Evolutionary conservation across 2,113 vertebrate genomes (phyloP), one percentile per base, ranked within the genome.

Genomic region (Australoheros scitulus): DNA sequence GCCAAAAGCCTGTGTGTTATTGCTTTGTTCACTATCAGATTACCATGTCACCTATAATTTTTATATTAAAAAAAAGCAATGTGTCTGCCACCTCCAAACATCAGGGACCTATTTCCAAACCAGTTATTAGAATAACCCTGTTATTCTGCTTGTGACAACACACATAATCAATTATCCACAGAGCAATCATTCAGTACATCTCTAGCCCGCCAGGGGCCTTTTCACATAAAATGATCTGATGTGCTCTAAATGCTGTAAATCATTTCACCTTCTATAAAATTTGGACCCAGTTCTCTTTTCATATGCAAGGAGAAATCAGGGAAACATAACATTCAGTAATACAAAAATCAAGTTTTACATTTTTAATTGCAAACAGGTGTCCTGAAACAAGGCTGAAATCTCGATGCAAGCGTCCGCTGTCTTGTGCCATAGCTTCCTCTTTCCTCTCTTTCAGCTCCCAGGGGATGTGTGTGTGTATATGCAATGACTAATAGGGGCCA

Each of bases 291-390:
- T 52, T 22, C 18, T n/a, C 29, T 70, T 70, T 72, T 32, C 26
- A 29, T 52, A 32, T 72, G 24, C 17, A 20, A 29, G 64, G 41
- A 70, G 18, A 17, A 52, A 52, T 70, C 65, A 20, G 43, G 43
- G 24, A 11, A 52, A 52, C 43, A 5, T 5, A 32, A 52, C 15
- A 72, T 55, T 9, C 24, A 32, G 32, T 0, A 32, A 72, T 72
- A 0, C 43, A n/a, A 14, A 72, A 50, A 17, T 50, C 14, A 50
- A 50, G 47, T 50, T 50, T 0, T 32, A 0, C 7, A 3, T n/a
- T 72, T 55, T 55, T 52, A 29, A 32, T 55, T n/a, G 29, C 10
- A n/a, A 8, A 52, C 13, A 47, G 26, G 17, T 72, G 50, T 32
- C 43, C 26, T 72, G 43, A 72, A 72, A 32, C 4, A 15, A 50